Evolutionary conservation across 2,113 vertebrate genomes (phyloP).

Genomic region (Salminus brasiliensis): DNA sequence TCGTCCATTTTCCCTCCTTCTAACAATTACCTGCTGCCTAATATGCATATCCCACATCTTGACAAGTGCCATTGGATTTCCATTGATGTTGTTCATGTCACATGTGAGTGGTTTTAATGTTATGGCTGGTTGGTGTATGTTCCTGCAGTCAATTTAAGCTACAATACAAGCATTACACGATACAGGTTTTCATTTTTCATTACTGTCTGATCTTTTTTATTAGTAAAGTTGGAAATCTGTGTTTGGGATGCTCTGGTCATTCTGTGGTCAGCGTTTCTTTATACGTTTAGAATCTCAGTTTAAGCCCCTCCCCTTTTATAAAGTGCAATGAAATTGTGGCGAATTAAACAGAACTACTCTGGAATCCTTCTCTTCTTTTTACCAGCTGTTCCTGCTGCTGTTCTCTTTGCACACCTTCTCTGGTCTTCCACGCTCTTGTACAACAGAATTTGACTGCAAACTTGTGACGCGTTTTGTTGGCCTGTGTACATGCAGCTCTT

Average conservation of each 20-base stretch:
- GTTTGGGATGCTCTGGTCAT: background rate
- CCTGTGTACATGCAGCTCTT: slow-evolving; percentile 23
- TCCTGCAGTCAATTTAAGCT: no score
- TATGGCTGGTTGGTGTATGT: no score
- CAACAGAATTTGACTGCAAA: background rate
- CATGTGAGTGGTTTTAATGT: no score
- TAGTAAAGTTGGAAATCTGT: background rate
- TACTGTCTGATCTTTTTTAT: no score
- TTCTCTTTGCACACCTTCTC: background rate
- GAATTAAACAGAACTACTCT: background rate
- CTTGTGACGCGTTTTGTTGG: background rate
- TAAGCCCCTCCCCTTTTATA: background rate
- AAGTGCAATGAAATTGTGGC: background rate
- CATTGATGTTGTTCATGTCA: no score
- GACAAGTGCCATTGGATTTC: no score
- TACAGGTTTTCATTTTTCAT: background rate
- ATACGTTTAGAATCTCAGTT: background rate
- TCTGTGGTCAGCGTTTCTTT: background rate
- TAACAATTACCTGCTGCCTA: no score
- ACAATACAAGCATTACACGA: background rate
- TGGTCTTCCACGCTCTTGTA: background rate
- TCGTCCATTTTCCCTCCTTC: no score
- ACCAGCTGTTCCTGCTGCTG: background rate
- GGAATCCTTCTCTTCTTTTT: background rate
- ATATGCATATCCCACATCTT: no score